These are phyloP conservation scores for Trichogramma dendrolimi DNA, from an alignment of 2,888 invertebrate genomes.

Conservation along the genomic window DNA sequence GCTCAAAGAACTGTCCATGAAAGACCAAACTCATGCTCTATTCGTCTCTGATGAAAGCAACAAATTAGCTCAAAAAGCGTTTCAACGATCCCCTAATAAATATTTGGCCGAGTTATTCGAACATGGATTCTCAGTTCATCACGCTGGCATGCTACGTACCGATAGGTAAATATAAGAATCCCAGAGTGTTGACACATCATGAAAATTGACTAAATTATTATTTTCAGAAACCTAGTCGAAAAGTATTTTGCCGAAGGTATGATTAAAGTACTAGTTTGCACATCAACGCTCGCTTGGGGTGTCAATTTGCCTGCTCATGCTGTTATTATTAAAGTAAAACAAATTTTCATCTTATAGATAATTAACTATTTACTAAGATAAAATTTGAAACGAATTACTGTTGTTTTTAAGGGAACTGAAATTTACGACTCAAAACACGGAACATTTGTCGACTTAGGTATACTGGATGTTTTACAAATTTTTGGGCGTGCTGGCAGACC, in stretches of 20 bases:
- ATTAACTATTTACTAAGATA: not conserved
- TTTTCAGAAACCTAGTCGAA: slow-evolving; percentile 81
- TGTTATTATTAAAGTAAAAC: slow-evolving; percentile 81
- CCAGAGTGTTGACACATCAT: too few species aligned
- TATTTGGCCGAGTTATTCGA: slow-evolving; percentile 79
- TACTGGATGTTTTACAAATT: slow-evolving; percentile 95
- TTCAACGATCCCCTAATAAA: slow-evolving; percentile 73
- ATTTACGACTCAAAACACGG: slow-evolving; percentile 96
- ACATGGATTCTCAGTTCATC: slow-evolving; percentile 89
- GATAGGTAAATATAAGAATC: slow-evolving; percentile 62
- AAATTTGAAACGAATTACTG: slow-evolving; percentile 9
- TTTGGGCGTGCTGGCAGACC: slow-evolving; percentile 98
- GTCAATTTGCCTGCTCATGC: slow-evolving; percentile 98
- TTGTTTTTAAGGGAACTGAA: slow-evolving; percentile 75
- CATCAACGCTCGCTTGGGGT: slow-evolving; percentile 98
- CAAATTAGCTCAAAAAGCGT: slow-evolving; percentile 67
- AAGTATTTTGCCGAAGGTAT: slow-evolving; percentile 84
- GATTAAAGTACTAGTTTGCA: slow-evolving; percentile 88
- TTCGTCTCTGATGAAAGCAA: slow-evolving; percentile 67
- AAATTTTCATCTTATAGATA: not conserved
- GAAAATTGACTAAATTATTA: slow-evolving; percentile 46
- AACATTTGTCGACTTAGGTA: slow-evolving; percentile 89
- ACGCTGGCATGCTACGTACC: slow-evolving; percentile 87
- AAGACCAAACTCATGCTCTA: slow-evolving; percentile 66
- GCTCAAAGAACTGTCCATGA: slow-evolving; percentile 76